Percentiles rank a stretch among this genome's conserved stretches.
Evolutionary conservation across 2,888 invertebrate genomes (phyloP).

Genomic region (Xylota segnis): DNA sequence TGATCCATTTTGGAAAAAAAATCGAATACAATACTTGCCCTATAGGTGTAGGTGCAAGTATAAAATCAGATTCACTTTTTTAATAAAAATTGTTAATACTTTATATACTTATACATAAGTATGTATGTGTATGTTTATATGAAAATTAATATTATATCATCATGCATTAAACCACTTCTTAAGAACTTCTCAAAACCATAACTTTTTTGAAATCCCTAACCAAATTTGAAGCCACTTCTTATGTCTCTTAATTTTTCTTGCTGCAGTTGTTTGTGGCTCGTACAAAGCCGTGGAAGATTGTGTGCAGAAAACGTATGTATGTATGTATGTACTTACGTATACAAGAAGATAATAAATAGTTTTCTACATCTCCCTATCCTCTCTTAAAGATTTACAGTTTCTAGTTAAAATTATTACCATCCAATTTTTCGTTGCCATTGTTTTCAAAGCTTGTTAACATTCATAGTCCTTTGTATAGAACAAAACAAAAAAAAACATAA

Average conservation of each 20-base stretch:
- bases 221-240: conserved; percentile 9
- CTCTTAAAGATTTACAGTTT: background rate
- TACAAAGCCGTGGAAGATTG: conserved; percentile 11
- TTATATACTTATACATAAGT: too few relatives aligned
- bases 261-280: background rate
- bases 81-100: too few relatives aligned
- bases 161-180: background rate
- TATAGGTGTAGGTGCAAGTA: too few relatives aligned
- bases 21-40: too few relatives aligned
- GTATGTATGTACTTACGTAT: background rate
- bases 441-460: conserved; percentile 40
- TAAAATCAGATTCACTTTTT: too few relatives aligned
- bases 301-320: background rate
- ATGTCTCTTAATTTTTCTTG: background rate
- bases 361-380: background rate
- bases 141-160: too few relatives aligned
- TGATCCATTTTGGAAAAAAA: too few relatives aligned
- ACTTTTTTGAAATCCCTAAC: conserved; percentile 4
- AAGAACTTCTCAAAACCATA: background rate
- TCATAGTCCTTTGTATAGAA: conserved; percentile 23
- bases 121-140: too few relatives aligned
- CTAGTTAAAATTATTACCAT: conserved; percentile 30
- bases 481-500: conserved; percentile 7
- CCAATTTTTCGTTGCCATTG: conserved; percentile 46
- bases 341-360: conserved; percentile 2